These are phyloP conservation scores for Copidosoma aretas DNA, from an alignment of 2,888 invertebrate genomes.

Conservation along the genomic window DNA sequence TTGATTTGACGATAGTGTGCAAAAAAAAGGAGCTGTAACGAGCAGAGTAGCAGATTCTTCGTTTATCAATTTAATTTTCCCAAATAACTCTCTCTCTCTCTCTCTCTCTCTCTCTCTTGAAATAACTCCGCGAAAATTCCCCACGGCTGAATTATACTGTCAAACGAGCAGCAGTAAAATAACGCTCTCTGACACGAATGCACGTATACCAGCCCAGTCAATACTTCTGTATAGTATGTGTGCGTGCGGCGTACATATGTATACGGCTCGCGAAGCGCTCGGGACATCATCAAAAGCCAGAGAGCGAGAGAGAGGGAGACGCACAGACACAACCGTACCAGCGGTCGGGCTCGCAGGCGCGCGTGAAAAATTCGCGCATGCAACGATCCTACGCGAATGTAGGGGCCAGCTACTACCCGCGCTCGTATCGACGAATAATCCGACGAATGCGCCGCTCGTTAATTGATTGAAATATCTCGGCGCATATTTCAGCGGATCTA, in stretches of 20 bases:
- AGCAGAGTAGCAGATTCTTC: no score
- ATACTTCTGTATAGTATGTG: neutral
- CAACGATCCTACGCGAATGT: no score
- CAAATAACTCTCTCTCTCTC: conserved; percentile 12
- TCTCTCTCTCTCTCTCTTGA: no score
- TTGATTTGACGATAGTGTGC: no score
- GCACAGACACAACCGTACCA: neutral
- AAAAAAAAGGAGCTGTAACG: no score
- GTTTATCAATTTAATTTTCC: neutral
- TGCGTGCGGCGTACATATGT: no score
- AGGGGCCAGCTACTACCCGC: neutral
- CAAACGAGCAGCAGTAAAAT: neutral
- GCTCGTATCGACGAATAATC: neutral
- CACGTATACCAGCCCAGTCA: neutral
- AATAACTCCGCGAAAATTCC: conserved; percentile 12
- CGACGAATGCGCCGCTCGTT: conserved; percentile 30
- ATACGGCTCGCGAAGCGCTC: no score
- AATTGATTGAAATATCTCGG: conserved; percentile 40
- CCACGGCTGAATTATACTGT: conserved; percentile 5
- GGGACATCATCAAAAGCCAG: neutral
- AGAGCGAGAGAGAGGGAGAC: conserved; percentile 4
- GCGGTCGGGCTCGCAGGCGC: neutral
- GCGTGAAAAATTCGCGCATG: neutral
- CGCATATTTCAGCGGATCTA: conserved; percentile 29
- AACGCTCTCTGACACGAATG: neutral